These are phyloP conservation scores for Diplodus puntazzo DNA, from an alignment of 2,797 vertebrate genomes.

Conservation along the genomic window DNA sequence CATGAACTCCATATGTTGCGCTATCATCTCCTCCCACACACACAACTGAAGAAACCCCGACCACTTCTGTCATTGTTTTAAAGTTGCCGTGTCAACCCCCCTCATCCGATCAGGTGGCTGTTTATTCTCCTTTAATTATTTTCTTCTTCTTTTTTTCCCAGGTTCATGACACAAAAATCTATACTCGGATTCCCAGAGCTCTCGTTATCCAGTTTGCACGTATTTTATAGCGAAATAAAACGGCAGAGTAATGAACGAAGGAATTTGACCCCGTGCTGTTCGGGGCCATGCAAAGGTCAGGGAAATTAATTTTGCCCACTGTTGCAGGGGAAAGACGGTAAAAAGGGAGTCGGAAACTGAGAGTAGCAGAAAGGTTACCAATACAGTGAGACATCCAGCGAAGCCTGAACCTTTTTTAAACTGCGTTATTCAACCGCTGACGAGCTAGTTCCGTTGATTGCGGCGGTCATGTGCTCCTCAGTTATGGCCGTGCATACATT, in stretches of 20 bases:
- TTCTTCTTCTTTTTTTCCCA: conserved; percentile 39
- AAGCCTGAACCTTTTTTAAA: conserved; percentile 62
- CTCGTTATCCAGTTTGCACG: conserved; percentile 76
- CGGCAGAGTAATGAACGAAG: conserved; percentile 72
- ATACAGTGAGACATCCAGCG: conserved; percentile 56
- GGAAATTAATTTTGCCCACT: conserved; percentile 79
- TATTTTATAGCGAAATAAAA: conserved; percentile 80
- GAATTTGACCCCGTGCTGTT: conserved; percentile 76
- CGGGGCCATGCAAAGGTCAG: conserved; percentile 74
- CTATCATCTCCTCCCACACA: conserved; percentile 32
- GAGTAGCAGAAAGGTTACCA: conserved; percentile 43
- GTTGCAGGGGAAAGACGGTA: conserved; percentile 42
- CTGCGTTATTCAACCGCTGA: conserved; percentile 53
- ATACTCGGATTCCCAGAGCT: conserved; percentile 77
- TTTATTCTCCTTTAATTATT: conserved; percentile 80
- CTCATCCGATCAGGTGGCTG: conserved; percentile 74
- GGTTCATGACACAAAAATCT: conserved; percentile 78
- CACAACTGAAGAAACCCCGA: conserved; percentile 23
- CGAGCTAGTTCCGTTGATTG: conserved; percentile 33
- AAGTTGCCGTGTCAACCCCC: conserved; percentile 18
- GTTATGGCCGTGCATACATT: conserved; percentile 3
- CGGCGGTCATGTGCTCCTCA: conserved; percentile 1
- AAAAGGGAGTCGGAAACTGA: conserved; percentile 10
- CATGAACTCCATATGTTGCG: conserved; percentile 55
- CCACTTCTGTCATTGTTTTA: conserved; percentile 36